Evolutionary conservation across 2,888 invertebrate species (phyloP), one percentile per base, ranked within the genome.

Genomic region (Galerucella nymphaeae): DNA sequence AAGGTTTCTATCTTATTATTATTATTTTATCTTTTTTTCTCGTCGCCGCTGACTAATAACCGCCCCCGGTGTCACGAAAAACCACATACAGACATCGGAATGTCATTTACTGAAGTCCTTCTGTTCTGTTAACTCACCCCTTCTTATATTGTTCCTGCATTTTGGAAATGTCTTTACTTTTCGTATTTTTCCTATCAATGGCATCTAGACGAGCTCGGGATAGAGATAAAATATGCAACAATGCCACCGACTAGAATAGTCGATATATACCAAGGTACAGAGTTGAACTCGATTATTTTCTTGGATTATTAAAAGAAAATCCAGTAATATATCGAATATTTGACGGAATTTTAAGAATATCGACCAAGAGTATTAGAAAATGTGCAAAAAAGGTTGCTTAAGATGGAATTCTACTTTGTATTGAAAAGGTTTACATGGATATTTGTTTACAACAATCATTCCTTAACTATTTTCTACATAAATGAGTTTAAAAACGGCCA

Each of bases 91-190:
- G 82, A 83, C 83, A 83, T 81, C 75, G 83, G 83, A 83, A 83
- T 83, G 83, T 80, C 83, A 83, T 83, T 83, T 83, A 80, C 30
- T 6, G 30, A 38, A 38, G 80, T 80, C 78, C 77, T 77, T 79
- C 81, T 81, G 84, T 82, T 81, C 83, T 84, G 84, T 83, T 83
- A 82, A 81, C 81, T 80, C 82, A 82, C 82, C 80, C 38, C 38
- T 59, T 68, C 8, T 8, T 38, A 8, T 38, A 38, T 38, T 9
- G 30, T 38, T 38, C 9, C 8, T 38, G 1, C 30, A 1, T 38
- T 38, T 38, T 38, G 30, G 30, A 38, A 38, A 38, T 38, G 30
- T 38, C 30, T 38, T 38, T 67, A 66, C 71, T 63, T 70, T 71
- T 61, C 71, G 53, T 74, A 73, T 74, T 75, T 77, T 72, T 73